These are phyloP conservation scores for Hemithea aestivaria DNA, from an alignment of 2,888 invertebrate species.

Conservation along the genomic window DNA sequence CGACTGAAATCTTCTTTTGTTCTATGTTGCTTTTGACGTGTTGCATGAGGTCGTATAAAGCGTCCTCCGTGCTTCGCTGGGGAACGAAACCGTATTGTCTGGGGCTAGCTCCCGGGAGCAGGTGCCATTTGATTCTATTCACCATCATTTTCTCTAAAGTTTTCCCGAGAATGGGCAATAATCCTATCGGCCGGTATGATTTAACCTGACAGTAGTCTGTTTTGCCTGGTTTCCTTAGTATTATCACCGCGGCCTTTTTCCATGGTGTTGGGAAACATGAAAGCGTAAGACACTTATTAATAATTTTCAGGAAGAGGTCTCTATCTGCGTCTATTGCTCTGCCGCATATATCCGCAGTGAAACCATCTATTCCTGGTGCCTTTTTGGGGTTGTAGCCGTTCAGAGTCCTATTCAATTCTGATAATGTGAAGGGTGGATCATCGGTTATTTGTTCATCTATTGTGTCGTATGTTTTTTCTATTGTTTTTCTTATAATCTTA, in stretches of 20 bases:
- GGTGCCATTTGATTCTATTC: constrained; percentile 1
- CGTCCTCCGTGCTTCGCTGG: too few relatives aligned
- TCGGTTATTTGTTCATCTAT: not conserved
- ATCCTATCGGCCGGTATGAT: constrained; percentile 14
- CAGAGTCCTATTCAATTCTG: not conserved
- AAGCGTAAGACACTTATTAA: constrained; percentile 6
- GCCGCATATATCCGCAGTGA: constrained; percentile 24
- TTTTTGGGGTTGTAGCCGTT: not conserved
- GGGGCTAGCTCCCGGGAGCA: not conserved
- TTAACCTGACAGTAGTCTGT: constrained; percentile 2
- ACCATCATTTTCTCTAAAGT: constrained; percentile 8
- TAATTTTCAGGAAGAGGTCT: constrained; percentile 3
- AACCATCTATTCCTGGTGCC: too few relatives aligned
- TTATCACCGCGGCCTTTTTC: constrained; percentile 8
- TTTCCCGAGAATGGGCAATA: constrained; percentile 10
- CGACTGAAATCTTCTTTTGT: not conserved
- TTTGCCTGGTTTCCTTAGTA: constrained; percentile 10
- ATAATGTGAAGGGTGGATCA: not conserved
- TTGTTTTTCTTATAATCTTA: too few relatives aligned
- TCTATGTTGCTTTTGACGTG: not conserved
- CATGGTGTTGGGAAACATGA: constrained; percentile 8
- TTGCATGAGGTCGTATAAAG: not conserved
- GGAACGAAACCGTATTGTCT: constrained; percentile 8
- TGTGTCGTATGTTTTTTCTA: not conserved
- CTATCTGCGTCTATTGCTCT: constrained; percentile 9